phyloP scores from a whole-genome alignment of 37 sponge, comb jelly and placozoan species.

The Ephydatia muelleri region DNA sequence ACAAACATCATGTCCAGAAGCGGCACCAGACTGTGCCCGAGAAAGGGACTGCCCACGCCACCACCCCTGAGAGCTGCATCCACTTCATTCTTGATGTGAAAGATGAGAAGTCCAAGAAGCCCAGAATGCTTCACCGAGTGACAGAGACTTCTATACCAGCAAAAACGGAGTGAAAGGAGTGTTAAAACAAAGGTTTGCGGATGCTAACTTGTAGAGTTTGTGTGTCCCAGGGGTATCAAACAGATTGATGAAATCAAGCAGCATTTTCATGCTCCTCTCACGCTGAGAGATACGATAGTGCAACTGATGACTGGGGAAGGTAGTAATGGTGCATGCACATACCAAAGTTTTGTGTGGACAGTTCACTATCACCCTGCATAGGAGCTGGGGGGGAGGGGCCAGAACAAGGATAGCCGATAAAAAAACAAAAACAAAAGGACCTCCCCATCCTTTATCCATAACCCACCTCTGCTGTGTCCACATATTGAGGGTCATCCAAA shows the following conservation, averaged over 20 bases:
- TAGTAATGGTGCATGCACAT: not conserved
- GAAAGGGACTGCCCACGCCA: slow-evolving; percentile 26
- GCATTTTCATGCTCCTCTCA: slow-evolving; percentile 28
- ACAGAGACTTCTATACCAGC: not conserved
- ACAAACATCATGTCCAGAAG: slow-evolving; percentile 14
- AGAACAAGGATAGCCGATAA: not conserved
- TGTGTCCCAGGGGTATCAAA: slow-evolving; percentile 37
- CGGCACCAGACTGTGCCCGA: slow-evolving; percentile 34
- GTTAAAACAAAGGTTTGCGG: not conserved
- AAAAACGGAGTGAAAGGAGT: not conserved
- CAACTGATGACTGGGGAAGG: not conserved
- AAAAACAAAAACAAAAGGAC: not conserved
- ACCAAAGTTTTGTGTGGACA: slow-evolving; percentile 33
- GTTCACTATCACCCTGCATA: slow-evolving; percentile 17
- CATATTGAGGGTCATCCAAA: slow-evolving; percentile 23
- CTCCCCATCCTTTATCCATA: not conserved
- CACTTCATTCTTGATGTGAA: slow-evolving; percentile 70
- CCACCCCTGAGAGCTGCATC: slow-evolving; percentile 43
- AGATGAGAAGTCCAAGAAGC: slow-evolving; percentile 56
- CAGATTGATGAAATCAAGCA: slow-evolving; percentile 7
- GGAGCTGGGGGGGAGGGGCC: slow-evolving; percentile 14
- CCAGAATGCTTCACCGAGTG: slow-evolving; percentile 55
- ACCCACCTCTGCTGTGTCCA: slow-evolving; percentile 29
- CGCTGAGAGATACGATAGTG: slow-evolving; percentile 21
- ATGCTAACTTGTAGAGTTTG: slow-evolving; percentile 10